phyloP scores from a whole-genome alignment of 2,797 vertebrate species.

The Anniella stebbinsi region DNA sequence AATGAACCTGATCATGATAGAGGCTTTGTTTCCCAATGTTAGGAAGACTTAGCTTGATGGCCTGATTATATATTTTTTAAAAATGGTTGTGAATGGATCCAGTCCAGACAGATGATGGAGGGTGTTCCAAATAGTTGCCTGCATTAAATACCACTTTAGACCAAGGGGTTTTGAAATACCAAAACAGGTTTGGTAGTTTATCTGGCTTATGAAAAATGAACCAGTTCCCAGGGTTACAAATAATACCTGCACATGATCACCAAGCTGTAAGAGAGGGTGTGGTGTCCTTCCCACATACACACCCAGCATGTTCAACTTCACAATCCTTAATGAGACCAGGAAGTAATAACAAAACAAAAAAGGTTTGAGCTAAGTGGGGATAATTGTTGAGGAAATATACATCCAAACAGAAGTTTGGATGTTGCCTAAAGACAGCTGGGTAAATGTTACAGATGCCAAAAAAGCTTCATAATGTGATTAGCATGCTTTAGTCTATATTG shows the following conservation, averaged over 20 bases:
- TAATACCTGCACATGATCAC: constrained; percentile 53
- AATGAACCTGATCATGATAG: background rate
- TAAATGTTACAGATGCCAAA: constrained; percentile 36
- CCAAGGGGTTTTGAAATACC: constrained; percentile 27
- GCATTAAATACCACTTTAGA: background rate
- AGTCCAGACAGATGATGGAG: background rate
- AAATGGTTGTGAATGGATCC: background rate
- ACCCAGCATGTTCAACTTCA: constrained; percentile 54
- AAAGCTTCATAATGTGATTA: constrained; percentile 34
- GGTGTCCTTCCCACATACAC: constrained; percentile 67
- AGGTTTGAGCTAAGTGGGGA: constrained; percentile 48
- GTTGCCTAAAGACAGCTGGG: constrained; percentile 49
- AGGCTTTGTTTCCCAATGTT: background rate
- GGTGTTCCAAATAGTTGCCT: background rate
- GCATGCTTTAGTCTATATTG: background rate
- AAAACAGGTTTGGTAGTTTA: constrained; percentile 46
- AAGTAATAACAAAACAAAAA: constrained; percentile 40
- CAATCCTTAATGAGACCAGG: constrained; percentile 53
- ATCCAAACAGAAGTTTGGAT: constrained; percentile 48
- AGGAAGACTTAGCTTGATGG: background rate
- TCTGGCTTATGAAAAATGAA: constrained; percentile 14
- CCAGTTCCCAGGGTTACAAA: constrained; percentile 51
- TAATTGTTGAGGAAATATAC: constrained; percentile 61
- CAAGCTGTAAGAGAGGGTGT: constrained; percentile 43
- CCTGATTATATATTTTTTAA: background rate